Percentiles rank a stretch among this genome's conserved stretches.
These are phyloP conservation scores for Smittia aterrima DNA, from an alignment of 2,888 invertebrate species.

Conservation along the genomic window DNA sequence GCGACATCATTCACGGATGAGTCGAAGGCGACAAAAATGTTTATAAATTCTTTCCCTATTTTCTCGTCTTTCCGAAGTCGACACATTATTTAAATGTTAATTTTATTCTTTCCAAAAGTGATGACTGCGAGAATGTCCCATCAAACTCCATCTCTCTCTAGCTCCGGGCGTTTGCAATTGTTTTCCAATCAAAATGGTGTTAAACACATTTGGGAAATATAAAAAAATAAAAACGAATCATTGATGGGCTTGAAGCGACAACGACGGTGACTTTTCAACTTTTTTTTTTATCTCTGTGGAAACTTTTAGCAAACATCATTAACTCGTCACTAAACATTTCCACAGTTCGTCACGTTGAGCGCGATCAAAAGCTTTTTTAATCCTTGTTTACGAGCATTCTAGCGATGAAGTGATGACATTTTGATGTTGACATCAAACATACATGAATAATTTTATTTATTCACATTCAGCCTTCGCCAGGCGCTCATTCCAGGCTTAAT, in stretches of 20 bases:
- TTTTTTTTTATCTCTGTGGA: not conserved
- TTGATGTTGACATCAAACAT: slow-evolving; percentile 10
- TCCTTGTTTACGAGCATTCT: not conserved
- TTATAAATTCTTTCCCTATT: slow-evolving; percentile 20
- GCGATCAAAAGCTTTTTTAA: not conserved
- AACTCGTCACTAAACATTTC: not conserved
- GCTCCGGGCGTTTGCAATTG: too few relatives aligned
- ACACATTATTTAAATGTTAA: slow-evolving; percentile 32
- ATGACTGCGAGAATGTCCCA: slow-evolving; percentile 3
- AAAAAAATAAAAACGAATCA: too few relatives aligned
- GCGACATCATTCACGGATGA: not conserved
- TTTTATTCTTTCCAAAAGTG: not conserved
- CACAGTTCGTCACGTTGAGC: not conserved
- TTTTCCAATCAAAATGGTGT: not conserved
- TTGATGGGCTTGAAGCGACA: not conserved
- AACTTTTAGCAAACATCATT: not conserved
- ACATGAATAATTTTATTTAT: slow-evolving; percentile 8
- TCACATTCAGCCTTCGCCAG: not conserved
- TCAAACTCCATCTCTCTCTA: not conserved
- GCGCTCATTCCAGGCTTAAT: not conserved
- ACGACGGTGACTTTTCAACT: not conserved
- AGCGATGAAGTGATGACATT: not conserved
- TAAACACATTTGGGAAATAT: too few relatives aligned
- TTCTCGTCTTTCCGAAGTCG: not conserved
- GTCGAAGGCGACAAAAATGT: not conserved